Percentiles rank a stretch among this genome's conserved stretches.
These are phyloP conservation scores for Calcarius lapponicus DNA, from an alignment of 2,797 vertebrate genomes.

Conservation along the genomic window DNA sequence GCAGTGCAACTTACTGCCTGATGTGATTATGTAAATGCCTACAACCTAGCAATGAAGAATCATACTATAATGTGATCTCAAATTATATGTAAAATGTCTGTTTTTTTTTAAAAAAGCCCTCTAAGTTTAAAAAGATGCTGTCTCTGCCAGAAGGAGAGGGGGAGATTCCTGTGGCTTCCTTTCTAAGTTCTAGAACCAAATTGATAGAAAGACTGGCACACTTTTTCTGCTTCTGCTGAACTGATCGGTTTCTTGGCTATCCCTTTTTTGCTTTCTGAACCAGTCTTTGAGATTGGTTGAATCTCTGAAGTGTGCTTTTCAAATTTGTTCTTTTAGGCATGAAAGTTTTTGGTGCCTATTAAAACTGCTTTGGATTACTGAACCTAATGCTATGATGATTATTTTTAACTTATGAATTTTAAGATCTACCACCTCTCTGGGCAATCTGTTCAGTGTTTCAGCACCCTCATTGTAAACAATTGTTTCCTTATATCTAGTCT, in stretches of 20 bases:
- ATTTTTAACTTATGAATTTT: background rate
- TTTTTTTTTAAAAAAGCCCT: background rate
- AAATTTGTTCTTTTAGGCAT: background rate
- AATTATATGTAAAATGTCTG: background rate
- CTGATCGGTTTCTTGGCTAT: background rate
- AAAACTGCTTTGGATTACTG: background rate
- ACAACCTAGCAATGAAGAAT: background rate
- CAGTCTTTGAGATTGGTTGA: background rate
- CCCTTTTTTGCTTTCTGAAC: background rate
- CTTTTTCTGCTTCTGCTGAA: background rate
- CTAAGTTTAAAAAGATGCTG: background rate
- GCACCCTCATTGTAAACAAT: background rate
- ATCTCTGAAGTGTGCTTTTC: background rate
- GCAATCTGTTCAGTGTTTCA: background rate
- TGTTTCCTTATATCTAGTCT: background rate
- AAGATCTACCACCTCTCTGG: background rate
- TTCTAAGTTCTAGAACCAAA: background rate
- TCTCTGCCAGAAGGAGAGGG: background rate
- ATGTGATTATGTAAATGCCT: constrained; percentile 41
- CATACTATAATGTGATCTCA: background rate
- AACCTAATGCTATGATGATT: background rate
- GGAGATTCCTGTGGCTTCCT: background rate
- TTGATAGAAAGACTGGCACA: background rate
- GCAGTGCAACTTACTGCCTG: background rate
- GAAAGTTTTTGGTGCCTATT: background rate